These are phyloP conservation scores for Sphinx pinastri DNA, from an alignment of 2,888 invertebrate species.

Conservation along the genomic window DNA sequence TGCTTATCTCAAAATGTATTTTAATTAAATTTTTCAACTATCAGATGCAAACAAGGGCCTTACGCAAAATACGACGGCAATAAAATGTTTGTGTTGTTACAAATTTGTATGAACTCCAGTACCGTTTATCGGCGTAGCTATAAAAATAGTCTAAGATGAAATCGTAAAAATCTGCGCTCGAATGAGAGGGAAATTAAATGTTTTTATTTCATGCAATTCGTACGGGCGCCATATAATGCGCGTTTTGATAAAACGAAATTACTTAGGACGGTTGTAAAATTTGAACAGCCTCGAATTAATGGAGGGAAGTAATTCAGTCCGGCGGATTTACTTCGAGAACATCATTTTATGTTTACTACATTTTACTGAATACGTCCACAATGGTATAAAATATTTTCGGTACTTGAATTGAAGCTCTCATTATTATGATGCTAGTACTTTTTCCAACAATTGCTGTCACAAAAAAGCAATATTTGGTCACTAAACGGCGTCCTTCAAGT, in stretches of 20 bases:
- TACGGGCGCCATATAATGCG: slow-evolving; percentile 63
- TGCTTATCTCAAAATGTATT: slow-evolving; percentile 57
- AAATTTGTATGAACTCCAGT: slow-evolving; percentile 31
- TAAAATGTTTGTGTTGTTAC: slow-evolving; percentile 49
- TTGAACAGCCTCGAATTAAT: slow-evolving; percentile 73
- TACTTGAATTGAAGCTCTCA: not conserved
- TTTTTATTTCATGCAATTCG: slow-evolving; percentile 64
- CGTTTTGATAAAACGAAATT: slow-evolving; percentile 79
- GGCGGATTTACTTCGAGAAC: slow-evolving; percentile 60
- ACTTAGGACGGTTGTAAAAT: slow-evolving; percentile 73
- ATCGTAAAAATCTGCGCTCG: slow-evolving; percentile 62
- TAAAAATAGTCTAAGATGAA: slow-evolving; percentile 53
- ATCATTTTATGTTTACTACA: slow-evolving; percentile 46
- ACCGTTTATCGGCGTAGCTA: slow-evolving; percentile 45
- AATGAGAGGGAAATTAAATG: slow-evolving; percentile 59
- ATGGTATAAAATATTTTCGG: not conserved
- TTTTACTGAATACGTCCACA: slow-evolving; percentile 17
- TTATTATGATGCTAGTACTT: not conserved
- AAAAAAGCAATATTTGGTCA: too few relatives aligned
- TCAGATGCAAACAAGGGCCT: slow-evolving; percentile 55
- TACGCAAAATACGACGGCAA: slow-evolving; percentile 48
- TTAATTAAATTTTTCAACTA: slow-evolving; percentile 68
- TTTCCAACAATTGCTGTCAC: not conserved
- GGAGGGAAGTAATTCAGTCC: slow-evolving; percentile 65
- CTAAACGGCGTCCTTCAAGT: too few relatives aligned